Conservation (phyloP, 2,113 vertebrate genomes). For the Eudyptes chrysolophus region DNA sequence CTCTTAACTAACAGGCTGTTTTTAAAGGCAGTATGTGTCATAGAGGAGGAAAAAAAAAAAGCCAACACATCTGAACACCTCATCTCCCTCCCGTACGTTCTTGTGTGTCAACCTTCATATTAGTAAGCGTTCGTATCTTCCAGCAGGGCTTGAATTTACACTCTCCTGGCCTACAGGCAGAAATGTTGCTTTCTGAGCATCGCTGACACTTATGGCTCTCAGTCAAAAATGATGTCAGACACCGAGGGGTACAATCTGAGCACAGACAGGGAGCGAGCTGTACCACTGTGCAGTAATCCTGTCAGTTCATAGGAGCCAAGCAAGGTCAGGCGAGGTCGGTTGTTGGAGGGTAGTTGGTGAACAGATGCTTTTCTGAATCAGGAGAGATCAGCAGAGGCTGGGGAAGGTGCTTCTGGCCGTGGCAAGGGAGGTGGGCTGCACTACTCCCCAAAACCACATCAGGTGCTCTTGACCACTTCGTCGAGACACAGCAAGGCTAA, state of each 20-base stretch:
- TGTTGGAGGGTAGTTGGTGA: neutral
- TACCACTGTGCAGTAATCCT: neutral
- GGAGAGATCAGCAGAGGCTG: neutral
- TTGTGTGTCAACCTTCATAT: neutral
- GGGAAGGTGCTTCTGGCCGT: neutral
- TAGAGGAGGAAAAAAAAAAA: neutral
- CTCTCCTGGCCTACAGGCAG: neutral
- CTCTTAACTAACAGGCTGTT: neutral
- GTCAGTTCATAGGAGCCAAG: neutral
- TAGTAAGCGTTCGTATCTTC: rapidly evolving
- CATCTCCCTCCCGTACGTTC: neutral
- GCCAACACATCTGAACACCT: rapidly evolving
- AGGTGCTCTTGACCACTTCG: neutral
- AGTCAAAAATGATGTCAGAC: neutral
- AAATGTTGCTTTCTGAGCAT: neutral
- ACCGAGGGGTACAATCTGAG: neutral
- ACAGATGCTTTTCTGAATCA: neutral
- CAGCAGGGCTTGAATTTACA: neutral
- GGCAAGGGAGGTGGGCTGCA: neutral
- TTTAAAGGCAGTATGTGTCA: neutral
- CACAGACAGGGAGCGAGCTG: neutral
- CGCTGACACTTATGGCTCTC: rapidly evolving
- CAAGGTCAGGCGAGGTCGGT: rapidly evolving
- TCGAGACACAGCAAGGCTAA: neutral
- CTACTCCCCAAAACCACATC: rapidly evolving